Conservation (phyloP, 2,113 vertebrate species). For the Morone saxatilis region DNA sequence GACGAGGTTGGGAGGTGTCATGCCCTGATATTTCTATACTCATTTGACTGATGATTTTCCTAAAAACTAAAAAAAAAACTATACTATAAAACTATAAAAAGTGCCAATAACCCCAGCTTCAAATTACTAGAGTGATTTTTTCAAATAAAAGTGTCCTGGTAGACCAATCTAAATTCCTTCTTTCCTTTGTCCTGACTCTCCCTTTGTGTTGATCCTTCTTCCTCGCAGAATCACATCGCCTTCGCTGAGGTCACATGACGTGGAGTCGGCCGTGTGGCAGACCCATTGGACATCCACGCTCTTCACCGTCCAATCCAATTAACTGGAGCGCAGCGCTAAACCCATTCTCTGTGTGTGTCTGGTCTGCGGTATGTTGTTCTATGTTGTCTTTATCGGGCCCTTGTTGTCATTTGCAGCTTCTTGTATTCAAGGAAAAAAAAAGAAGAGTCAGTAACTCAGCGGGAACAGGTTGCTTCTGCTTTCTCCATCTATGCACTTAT, state of each 20-base stretch:
- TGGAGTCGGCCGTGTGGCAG: constrained; percentile 89
- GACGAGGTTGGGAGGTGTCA: no score
- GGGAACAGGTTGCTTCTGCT: constrained; percentile 41
- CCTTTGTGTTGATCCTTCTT: neutral
- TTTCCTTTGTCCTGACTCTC: neutral
- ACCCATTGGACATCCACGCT: constrained; percentile 96
- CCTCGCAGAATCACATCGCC: constrained; percentile 95
- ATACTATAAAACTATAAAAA: neutral
- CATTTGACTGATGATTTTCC: neutral
- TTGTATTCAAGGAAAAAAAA: constrained; percentile 12
- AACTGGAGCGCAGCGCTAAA: constrained; percentile 82
- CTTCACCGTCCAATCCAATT: constrained; percentile 90
- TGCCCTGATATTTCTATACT: neutral
- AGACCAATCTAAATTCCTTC: neutral
- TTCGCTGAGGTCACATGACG: constrained; percentile 99
- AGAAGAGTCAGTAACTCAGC: constrained; percentile 6
- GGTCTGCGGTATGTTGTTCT: constrained; percentile 64
- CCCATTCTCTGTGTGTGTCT: constrained; percentile 52
- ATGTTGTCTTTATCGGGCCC: constrained; percentile 46
- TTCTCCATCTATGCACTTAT: constrained; percentile 74
- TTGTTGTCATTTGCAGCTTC: constrained; percentile 40
- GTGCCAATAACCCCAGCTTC: neutral
- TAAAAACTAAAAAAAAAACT: neutral
- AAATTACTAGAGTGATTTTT: neutral
- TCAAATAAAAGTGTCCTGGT: neutral